A percentile compares a stretch with the other conserved stretches of the same genome.
These are phyloP conservation scores for Agrochola circellaris DNA, from an alignment of 2,888 invertebrate genomes.

Conservation along the genomic window DNA sequence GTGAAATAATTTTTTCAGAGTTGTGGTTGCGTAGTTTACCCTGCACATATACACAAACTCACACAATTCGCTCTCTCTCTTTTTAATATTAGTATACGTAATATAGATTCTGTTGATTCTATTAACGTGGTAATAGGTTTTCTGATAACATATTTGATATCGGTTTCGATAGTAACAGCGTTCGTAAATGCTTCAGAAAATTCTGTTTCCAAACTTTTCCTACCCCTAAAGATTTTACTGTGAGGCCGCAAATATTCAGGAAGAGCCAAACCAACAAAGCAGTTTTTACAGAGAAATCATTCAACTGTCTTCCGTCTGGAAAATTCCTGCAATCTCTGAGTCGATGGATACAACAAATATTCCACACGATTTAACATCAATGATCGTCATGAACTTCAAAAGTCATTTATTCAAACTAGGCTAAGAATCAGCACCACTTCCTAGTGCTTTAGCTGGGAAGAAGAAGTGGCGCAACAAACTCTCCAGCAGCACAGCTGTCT, in stretches of 20 bases:
- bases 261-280: not conserved
- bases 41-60: not conserved
- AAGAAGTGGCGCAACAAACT: too few relatives aligned
- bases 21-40: not conserved
- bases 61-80: not conserved
- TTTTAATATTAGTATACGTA: not conserved
- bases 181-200: not conserved
- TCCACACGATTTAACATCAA: not conserved
- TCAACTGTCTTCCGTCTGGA: not conserved
- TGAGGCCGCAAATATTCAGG: not conserved
- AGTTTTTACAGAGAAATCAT: not conserved
- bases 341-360: not conserved
- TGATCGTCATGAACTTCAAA: not conserved
- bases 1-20: not conserved
- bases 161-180: not conserved
- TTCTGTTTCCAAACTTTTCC: not conserved
- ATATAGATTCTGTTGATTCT: not conserved
- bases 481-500: too few relatives aligned
- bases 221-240: not conserved
- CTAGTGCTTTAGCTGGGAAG: too few relatives aligned
- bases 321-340: not conserved
- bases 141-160: not conserved
- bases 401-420: too few relatives aligned
- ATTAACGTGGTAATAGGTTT: not conserved
- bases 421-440: too few relatives aligned